Base-by-base conservation (phyloP, 2,888 invertebrate genomes). In the Pediacus dermestoides region DNA sequence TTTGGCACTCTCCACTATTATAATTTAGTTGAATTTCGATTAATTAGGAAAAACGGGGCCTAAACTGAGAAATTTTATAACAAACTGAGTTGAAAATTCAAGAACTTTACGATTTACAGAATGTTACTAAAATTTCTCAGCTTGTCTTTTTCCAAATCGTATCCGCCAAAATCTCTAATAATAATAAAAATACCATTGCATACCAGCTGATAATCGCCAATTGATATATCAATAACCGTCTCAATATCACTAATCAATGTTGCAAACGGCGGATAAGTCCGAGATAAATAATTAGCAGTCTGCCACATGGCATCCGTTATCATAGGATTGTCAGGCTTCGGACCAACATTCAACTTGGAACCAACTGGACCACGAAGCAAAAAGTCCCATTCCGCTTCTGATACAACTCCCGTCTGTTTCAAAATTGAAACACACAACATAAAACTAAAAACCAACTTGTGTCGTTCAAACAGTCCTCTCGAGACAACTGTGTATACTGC, bases 361-460 rank as follows among this genome's bases (percentile, higher is more conserved):
- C 79, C 82, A 1, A 82, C 74, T 15, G 83, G 71, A 1, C 90
- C 92, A 22, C 89, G 76, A 1, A 91, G 71, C 36, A 93, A 73
- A 61, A 84, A 92, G 64, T 80, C 81, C 81, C 88, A 90, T 54
- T 90, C 83, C 0, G 70, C 66, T 0, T 74, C 71, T 0, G 63
- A 63, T 7, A 93, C 77, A 1, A 70, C 58, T 0, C 74, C 76
- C 1, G 75, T 77, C 55, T 86, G 76, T 34, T 81, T 74, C 61
- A 80, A 79, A 48, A 93, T 81, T 2, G 88, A 83, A 44, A 82
- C 74, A 56, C 88, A 86, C 8, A 92, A 68, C 70, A 92, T 77
- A 60, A 93, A 87, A 60, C 87, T 89, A 64, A 85, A 93, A 37
- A 93, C 83, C 1, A 93, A 74, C 68, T 94, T 93, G 69, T 95